phyloP scores from a whole-genome alignment of 2,113 vertebrate species.

The Anolis carolinensis region DNA sequence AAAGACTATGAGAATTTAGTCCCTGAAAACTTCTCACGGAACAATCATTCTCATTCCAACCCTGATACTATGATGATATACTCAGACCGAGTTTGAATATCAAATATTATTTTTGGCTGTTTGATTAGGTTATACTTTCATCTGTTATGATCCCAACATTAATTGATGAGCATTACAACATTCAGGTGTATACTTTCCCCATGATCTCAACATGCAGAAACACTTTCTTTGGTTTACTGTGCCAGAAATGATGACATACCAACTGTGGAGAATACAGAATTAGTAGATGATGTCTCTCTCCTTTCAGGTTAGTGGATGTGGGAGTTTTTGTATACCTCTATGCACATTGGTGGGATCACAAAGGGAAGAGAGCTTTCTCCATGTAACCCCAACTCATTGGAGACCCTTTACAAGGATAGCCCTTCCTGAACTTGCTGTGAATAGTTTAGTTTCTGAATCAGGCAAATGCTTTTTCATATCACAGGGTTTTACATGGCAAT shows the following conservation, averaged over 20 bases:
- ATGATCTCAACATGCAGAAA: conserved; percentile 40
- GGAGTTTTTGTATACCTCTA: too few species aligned
- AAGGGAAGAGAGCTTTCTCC: too few species aligned
- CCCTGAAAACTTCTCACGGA: conserved; percentile 9
- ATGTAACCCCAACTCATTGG: too few species aligned
- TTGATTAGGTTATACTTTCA: conserved; percentile 9
- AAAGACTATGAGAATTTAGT: conserved; percentile 41
- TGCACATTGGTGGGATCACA: too few species aligned
- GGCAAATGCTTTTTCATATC: too few species aligned
- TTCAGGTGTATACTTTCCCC: conserved; percentile 54
- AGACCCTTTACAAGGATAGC: too few species aligned
- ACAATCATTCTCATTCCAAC: conserved; percentile 30
- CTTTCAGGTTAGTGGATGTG: too few species aligned
- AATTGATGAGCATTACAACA: conserved; percentile 19
- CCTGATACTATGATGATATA: conserved; percentile 17
- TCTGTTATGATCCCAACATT: conserved; percentile 48
- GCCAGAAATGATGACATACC: not conserved
- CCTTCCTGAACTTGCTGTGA: too few species aligned
- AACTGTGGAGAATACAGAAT: not conserved
- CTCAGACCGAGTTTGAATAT: conserved; percentile 42
- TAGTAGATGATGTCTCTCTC: not conserved
- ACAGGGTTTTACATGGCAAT: too few species aligned
- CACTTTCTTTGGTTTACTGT: too few species aligned
- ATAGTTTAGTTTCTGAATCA: too few species aligned
- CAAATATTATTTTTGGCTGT: conserved; percentile 5